Base-by-base conservation (phyloP, 2,113 vertebrate genomes). In the Indicator maculatus region DNA sequence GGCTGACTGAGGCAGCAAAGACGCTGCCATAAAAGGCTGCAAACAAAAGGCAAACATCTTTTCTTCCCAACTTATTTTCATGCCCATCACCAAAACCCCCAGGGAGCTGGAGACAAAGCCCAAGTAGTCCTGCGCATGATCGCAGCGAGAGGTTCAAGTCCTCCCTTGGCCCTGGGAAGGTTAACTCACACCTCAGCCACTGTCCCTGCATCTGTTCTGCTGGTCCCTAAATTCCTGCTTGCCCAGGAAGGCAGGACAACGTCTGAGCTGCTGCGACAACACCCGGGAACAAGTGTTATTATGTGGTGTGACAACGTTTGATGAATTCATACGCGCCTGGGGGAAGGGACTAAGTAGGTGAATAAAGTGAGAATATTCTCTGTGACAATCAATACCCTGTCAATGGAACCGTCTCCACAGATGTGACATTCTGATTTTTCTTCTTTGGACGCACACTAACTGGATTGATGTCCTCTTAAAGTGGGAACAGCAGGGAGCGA, bases 351-450 rank as follows among this genome's bases (percentile, higher is more conserved):
- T 97, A 97, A 98, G 97, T 92, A 96, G 97, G 97, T 97, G 97
- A 97, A 97, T 98, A 96, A 97, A 97, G 95, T 90, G 97, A 81
- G 93, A 96, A 97, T 97, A 97, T 97, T 98, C 97, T 97, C 95
- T 72, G 93, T 96, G 97, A 97, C 98, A 98, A 98, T 98, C 97
- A 97, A 97, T 98, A 97, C 94, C 89, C 91, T 92, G 96, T 97
- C 97, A 96, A 96, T 88, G 89, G 97, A 97, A 96, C 96, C 84
- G 64, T 97, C 97, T 96, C 96, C n/a, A 11, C 95, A 96, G 97
- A 97, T 93, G 97, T 98, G 98, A 97, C 97, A 97, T 98, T 97
- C 95, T 97, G 97, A 94, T 97, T 98, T 97, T 96, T 89, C 96
- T 95, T 80, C 96, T 97, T 91, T 30, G 83, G 95, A 79, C 0